Percentiles rank a stretch among this genome's conserved stretches.
Conservation (phyloP, 2,113 vertebrate species). For the Gulo gulo region DNA sequence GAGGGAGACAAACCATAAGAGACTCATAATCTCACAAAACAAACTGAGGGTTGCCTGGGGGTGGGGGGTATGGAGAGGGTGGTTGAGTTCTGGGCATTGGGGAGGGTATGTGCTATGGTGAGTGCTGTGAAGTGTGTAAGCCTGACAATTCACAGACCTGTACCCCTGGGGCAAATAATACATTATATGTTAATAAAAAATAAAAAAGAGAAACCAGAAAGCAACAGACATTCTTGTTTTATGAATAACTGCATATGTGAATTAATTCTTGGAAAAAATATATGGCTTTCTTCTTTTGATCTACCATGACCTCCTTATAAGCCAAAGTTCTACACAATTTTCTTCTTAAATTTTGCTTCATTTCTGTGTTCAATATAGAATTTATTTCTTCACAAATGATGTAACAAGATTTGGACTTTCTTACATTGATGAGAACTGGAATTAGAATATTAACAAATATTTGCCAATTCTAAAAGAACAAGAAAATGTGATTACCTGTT, state of each 20-base stretch:
- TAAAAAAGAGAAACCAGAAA: neutral
- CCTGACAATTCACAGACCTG: too few relatives aligned
- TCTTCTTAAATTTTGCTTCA: conserved; percentile 45
- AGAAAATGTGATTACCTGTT: neutral
- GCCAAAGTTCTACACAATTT: neutral
- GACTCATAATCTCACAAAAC: too few relatives aligned
- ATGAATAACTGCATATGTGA: neutral
- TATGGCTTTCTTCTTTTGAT: neutral
- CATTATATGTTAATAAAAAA: too few relatives aligned
- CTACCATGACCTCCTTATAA: neutral
- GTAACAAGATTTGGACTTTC: neutral
- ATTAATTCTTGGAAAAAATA: neutral
- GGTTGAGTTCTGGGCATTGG: too few relatives aligned
- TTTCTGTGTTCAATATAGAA: neutral
- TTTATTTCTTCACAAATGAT: conserved; percentile 8
- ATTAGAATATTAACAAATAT: conserved; percentile 29
- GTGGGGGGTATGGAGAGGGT: too few relatives aligned
- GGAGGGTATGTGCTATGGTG: too few relatives aligned
- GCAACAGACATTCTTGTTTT: neutral
- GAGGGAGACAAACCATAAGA: too few relatives aligned
- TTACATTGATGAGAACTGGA: neutral
- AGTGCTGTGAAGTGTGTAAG: too few relatives aligned
- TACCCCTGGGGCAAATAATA: too few relatives aligned
- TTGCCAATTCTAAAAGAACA: neutral
- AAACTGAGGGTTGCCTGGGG: too few relatives aligned